Conservation (phyloP, 1,140 invertebrate genomes). For the Temnothorax curvispinosus region DNA sequence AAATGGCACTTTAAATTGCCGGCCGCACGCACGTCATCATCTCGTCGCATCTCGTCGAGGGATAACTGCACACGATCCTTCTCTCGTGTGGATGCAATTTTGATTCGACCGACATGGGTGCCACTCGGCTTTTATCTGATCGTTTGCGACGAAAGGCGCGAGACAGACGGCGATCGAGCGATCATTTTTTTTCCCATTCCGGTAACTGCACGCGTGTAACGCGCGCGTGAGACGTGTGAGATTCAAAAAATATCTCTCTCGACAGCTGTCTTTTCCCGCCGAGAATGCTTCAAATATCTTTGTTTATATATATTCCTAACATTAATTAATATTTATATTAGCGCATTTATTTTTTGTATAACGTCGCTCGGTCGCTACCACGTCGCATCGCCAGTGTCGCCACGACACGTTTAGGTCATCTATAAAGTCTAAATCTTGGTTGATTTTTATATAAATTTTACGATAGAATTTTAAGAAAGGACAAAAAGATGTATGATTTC, state of each 20-base stretch:
- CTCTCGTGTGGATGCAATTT: constrained; percentile 53
- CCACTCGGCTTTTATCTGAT: constrained; percentile 53
- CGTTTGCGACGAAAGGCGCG: constrained; percentile 35
- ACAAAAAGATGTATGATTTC: background rate
- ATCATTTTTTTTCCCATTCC: background rate
- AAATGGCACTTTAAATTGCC: constrained; percentile 70
- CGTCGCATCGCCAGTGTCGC: no score
- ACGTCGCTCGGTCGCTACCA: background rate
- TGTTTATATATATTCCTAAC: background rate
- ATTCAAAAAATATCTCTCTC: constrained; percentile 5
- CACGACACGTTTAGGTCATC: background rate
- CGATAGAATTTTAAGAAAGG: background rate
- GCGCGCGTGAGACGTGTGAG: background rate
- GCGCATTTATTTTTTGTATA: background rate
- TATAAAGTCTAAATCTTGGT: background rate
- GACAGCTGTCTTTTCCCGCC: background rate
- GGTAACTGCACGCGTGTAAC: background rate
- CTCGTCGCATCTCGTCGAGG: constrained; percentile 38
- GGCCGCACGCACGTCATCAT: constrained; percentile 60
- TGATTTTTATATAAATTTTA: background rate
- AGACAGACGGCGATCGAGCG: background rate
- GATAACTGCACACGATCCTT: constrained; percentile 56
- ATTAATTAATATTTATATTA: background rate
- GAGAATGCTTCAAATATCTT: background rate
- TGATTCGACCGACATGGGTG: constrained; percentile 49